These are phyloP conservation scores for Napeogenes inachia DNA, from an alignment of 2,888 invertebrate species.

Conservation along the genomic window DNA sequence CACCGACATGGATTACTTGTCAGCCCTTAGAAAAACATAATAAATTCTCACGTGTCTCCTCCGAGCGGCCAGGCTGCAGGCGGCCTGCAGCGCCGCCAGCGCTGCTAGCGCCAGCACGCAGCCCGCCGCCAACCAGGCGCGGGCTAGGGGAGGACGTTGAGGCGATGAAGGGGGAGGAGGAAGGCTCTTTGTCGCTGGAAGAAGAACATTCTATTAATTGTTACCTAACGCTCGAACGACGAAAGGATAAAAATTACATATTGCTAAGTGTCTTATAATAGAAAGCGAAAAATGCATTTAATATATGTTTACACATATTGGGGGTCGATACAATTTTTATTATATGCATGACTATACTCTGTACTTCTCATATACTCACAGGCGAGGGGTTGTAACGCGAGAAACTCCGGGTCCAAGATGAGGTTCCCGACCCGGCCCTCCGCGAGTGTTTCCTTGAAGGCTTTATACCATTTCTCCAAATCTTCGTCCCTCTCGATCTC, in stretches of 20 bases:
- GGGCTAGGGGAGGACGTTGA: conserved; percentile 48
- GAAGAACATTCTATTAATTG: too few species aligned
- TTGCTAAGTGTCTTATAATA: too few species aligned
- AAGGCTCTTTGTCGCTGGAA: too few species aligned
- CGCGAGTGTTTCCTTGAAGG: conserved; percentile 82
- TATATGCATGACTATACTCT: too few species aligned
- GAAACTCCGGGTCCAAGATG: conserved; percentile 87
- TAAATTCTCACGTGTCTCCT: conserved; percentile 50
- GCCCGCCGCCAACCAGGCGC: conserved; percentile 89
- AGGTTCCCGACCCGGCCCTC: conserved; percentile 87
- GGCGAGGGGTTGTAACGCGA: conserved; percentile 83
- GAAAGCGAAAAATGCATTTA: too few species aligned
- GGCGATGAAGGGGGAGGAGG: neutral
- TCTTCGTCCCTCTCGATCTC: conserved; percentile 19
- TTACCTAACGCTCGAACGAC: too few species aligned
- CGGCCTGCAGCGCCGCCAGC: conserved; percentile 89
- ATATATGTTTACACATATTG: too few species aligned
- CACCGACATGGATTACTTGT: too few species aligned
- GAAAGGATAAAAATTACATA: too few species aligned
- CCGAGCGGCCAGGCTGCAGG: conserved; percentile 83
- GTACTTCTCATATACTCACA: conserved; percentile 73
- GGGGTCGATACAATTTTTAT: too few species aligned
- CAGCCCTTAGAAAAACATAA: neutral
- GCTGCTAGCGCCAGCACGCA: conserved; percentile 88
- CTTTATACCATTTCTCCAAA: conserved; percentile 67